Percentiles rank a stretch among this genome's conserved stretches.
phyloP scores from a whole-genome alignment of 1,140 invertebrate species.

The Dufourea novaeangliae region DNA sequence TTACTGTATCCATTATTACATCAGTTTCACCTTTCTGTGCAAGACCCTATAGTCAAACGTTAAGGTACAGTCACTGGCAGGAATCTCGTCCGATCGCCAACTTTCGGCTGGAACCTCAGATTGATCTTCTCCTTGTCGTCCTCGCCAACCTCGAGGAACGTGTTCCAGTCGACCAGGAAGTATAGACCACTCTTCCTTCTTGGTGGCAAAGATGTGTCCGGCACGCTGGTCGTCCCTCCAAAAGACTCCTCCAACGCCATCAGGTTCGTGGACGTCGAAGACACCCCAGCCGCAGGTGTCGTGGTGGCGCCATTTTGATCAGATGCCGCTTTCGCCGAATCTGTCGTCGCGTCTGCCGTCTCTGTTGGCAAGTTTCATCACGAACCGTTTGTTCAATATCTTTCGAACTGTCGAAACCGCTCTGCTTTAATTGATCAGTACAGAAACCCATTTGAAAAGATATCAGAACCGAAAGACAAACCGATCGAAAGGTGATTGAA shows the following conservation, averaged over 20 bases:
- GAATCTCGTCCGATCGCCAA: constrained; percentile 89
- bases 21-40: neutral
- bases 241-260: constrained; percentile 90
- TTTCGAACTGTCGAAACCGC: neutral
- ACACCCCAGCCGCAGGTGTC: neutral
- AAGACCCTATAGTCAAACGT: constrained; percentile 24
- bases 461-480: neutral
- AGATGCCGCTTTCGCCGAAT: constrained; percentile 25
- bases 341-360: constrained; percentile 24
- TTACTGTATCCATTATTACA: neutral
- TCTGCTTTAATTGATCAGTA: neutral
- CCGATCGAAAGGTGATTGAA: neutral
- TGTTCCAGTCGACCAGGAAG: constrained; percentile 92
- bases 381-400: constrained; percentile 5
- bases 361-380: constrained; percentile 49
- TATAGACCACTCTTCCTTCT: constrained; percentile 89
- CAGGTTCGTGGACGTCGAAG: constrained; percentile 73
- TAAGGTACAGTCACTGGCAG: constrained; percentile 87
- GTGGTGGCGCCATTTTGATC: neutral
- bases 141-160: constrained; percentile 90
- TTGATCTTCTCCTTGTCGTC: constrained; percentile 89
- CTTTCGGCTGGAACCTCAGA: constrained; percentile 89
- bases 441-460: neutral
- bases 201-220: constrained; percentile 84
- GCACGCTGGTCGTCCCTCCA: constrained; percentile 83